A percentile compares a stretch with the other conserved stretches of the same genome.
These are phyloP conservation scores for Mythimna lalbum DNA, from an alignment of 2,888 invertebrate species.

Conservation along the genomic window DNA sequence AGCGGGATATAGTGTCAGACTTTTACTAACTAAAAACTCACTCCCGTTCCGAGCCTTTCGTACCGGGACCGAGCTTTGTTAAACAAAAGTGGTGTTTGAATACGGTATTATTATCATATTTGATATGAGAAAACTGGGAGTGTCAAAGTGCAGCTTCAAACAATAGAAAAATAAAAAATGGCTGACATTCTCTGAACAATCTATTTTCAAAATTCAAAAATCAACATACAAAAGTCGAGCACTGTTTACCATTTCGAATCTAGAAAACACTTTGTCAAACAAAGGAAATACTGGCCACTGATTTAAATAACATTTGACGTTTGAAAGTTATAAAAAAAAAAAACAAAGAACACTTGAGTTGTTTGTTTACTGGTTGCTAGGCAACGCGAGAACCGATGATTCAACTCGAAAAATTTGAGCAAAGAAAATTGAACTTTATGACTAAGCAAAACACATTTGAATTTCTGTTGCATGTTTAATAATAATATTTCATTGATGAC, in stretches of 20 bases:
- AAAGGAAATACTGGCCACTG: slow-evolving; percentile 24
- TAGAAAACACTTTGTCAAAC: slow-evolving; percentile 7
- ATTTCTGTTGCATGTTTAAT: not conserved
- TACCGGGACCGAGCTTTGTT: too few species aligned
- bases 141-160: not conserved
- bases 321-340: slow-evolving; percentile 14
- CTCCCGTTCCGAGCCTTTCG: too few species aligned
- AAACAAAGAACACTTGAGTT: slow-evolving; percentile 22
- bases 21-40: too few species aligned
- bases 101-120: too few species aligned
- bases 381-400: slow-evolving; percentile 49
- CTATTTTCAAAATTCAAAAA: slow-evolving; percentile 15
- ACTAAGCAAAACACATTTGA: not conserved
- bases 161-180: not conserved
- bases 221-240: not conserved
- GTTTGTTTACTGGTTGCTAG: slow-evolving; percentile 58
- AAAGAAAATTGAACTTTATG: not conserved
- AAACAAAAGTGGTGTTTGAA: too few species aligned
- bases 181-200: not conserved
- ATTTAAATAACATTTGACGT: slow-evolving; percentile 34
- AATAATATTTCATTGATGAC: not conserved
- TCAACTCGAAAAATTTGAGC: slow-evolving; percentile 48
- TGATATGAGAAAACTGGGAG: not conserved
- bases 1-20: too few species aligned
- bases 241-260: not conserved